These are phyloP conservation scores for Amphiprion percula DNA, from an alignment of 2,113 vertebrate genomes.

Conservation along the genomic window DNA sequence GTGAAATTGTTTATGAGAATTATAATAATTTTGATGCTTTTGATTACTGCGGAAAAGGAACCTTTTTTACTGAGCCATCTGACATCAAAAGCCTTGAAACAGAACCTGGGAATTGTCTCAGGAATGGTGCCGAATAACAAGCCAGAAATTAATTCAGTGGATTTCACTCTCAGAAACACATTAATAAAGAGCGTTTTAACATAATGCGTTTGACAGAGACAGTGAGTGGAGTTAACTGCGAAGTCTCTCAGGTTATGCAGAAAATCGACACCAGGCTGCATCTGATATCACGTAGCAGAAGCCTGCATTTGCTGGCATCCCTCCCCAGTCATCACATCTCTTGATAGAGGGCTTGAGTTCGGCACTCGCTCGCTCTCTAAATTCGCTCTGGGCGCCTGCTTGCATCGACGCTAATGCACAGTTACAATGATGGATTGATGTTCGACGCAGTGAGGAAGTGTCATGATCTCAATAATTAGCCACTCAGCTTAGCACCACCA, in stretches of 20 bases:
- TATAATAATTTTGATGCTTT: neutral
- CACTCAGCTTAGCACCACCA: conserved; percentile 73
- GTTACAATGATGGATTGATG: conserved; percentile 84
- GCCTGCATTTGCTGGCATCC: conserved; percentile 42
- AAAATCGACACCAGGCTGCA: conserved; percentile 27
- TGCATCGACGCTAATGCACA: conserved; percentile 76
- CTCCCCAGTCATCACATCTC: conserved; percentile 46
- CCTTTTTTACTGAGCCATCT: neutral
- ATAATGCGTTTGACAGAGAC: conserved; percentile 37
- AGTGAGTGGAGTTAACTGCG: conserved; percentile 31
- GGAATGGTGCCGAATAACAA: conserved; percentile 29
- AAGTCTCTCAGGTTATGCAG: conserved; percentile 24
- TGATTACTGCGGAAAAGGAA: neutral
- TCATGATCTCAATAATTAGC: conserved; percentile 84
- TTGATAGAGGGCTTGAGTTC: conserved; percentile 58
- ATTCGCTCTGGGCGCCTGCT: conserved; percentile 66
- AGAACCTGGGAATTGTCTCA: conserved; percentile 14
- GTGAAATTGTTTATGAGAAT: neutral
- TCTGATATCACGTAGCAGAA: conserved; percentile 37
- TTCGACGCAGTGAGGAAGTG: conserved; percentile 75
- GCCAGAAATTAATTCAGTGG: conserved; percentile 20
- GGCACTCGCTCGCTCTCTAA: conserved; percentile 62
- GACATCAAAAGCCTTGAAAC: conserved; percentile 11
- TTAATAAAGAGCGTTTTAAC: conserved; percentile 37
- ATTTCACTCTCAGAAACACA: conserved; percentile 19